These are phyloP conservation scores for Eristalis arbustorum DNA, from an alignment of 2,888 invertebrate genomes.

Conservation along the genomic window DNA sequence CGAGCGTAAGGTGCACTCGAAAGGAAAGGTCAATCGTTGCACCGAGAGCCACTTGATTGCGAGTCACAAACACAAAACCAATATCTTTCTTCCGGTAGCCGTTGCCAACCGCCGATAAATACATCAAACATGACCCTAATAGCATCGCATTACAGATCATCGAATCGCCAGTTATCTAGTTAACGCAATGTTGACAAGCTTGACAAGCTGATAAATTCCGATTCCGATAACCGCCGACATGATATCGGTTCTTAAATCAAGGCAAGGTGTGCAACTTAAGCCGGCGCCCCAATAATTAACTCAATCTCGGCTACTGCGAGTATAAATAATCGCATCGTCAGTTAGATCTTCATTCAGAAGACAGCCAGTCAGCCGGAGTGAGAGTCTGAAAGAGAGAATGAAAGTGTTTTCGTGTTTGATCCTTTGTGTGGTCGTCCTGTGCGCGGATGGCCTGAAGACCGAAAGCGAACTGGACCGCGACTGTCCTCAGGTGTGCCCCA, in stretches of 20 bases:
- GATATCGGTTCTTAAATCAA: constrained; percentile 17
- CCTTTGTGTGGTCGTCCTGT: not conserved
- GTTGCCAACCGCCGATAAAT: constrained; percentile 9
- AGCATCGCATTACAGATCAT: constrained; percentile 45
- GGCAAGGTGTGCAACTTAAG: constrained; percentile 27
- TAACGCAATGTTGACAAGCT: constrained; percentile 8
- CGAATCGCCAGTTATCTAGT: constrained; percentile 15
- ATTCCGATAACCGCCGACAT: constrained; percentile 19
- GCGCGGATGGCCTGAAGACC: constrained; percentile 35
- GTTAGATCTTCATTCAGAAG: constrained; percentile 24
- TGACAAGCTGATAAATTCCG: constrained; percentile 38
- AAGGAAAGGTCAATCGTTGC: not conserved
- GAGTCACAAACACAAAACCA: not conserved
- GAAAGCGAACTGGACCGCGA: constrained; percentile 54
- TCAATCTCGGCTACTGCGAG: not conserved
- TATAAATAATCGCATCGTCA: constrained; percentile 53
- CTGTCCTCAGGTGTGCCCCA: constrained; percentile 71
- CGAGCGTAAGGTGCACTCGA: not conserved
- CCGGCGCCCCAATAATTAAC: not conserved
- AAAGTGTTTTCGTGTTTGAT: constrained; percentile 3
- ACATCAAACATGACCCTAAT: constrained; percentile 51
- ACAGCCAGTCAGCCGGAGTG: not conserved
- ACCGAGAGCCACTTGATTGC: not conserved
- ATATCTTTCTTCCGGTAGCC: constrained; percentile 19
- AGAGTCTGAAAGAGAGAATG: constrained; percentile 23